A percentile compares a stretch with the other conserved stretches of the same genome.
Evolutionary conservation across 2,113 vertebrate species (phyloP).

Genomic region (Patagioenas fasciata): DNA sequence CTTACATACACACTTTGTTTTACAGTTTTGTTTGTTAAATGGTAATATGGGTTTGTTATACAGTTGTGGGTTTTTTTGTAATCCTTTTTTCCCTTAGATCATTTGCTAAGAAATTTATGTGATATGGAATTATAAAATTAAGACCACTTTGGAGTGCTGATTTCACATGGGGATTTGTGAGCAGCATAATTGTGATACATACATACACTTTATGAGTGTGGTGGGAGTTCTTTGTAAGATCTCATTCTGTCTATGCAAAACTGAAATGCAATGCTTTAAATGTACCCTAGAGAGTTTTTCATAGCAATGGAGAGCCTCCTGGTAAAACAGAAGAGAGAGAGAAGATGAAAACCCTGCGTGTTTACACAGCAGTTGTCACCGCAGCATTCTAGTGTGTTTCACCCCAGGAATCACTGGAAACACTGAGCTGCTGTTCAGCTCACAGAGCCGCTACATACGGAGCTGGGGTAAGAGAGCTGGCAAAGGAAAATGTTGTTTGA

Average conservation of each 20-base stretch:
- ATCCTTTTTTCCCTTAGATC: background rate
- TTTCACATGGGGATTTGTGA: conserved; percentile 13
- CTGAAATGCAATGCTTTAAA: background rate
- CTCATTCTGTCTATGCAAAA: background rate
- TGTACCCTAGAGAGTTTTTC: background rate
- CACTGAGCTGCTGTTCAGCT: background rate
- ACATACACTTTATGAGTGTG: background rate
- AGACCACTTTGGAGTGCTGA: background rate
- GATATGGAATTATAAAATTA: background rate
- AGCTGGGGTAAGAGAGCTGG: background rate
- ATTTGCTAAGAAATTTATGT: background rate
- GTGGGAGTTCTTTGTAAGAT: background rate
- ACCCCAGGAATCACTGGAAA: background rate
- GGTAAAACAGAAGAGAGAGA: background rate
- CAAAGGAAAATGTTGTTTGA: background rate
- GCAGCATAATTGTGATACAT: background rate
- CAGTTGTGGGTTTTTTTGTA: background rate
- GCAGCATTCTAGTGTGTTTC: background rate
- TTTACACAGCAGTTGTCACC: background rate
- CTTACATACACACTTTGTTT: background rate
- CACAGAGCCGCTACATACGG: background rate
- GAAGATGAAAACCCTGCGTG: background rate
- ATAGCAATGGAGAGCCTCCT: background rate
- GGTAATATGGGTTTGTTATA: background rate
- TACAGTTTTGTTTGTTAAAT: background rate